Percentiles rank a stretch among this genome's conserved stretches.
Evolutionary conservation across 2,797 vertebrate genomes (phyloP).

Genomic region (Enteromius unitaeniatus): DNA sequence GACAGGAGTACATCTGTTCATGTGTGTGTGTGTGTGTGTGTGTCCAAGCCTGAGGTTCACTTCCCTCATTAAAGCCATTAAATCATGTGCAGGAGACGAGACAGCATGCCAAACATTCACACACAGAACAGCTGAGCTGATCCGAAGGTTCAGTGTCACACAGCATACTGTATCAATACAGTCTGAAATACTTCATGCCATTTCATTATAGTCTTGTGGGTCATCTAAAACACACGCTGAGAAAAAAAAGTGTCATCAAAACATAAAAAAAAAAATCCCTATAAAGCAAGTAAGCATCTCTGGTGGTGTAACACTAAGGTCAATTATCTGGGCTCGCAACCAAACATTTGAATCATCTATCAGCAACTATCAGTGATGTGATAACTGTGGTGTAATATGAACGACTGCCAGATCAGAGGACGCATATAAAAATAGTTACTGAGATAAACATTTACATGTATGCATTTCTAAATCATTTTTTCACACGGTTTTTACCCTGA

Average conservation of each 20-base stretch:
- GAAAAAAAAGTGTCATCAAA: not conserved
- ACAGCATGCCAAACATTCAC: not conserved
- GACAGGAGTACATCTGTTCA: not conserved
- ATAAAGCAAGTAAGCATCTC: not conserved
- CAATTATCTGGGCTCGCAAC: not conserved
- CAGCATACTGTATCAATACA: not conserved
- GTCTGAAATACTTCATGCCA: not conserved
- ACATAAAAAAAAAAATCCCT: not conserved
- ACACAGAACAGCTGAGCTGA: not conserved
- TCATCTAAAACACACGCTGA: not conserved
- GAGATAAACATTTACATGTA: not conserved
- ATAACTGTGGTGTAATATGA: slow-evolving; percentile 2
- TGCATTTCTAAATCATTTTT: not conserved
- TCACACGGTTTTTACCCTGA: not conserved
- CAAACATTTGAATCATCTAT: not conserved
- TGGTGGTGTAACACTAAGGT: not conserved
- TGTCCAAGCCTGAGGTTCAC: not conserved
- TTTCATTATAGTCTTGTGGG: not conserved
- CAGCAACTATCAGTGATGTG: not conserved
- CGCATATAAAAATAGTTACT: not conserved
- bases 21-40: not conserved
- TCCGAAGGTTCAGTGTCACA: not conserved
- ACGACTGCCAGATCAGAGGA: not conserved
- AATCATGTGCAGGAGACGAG: slow-evolving; percentile 14
- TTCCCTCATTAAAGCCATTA: slow-evolving; percentile 33